phyloP scores from a whole-genome alignment of 2,797 vertebrate genomes.

The Cynodonichthys magdalenae region DNA sequence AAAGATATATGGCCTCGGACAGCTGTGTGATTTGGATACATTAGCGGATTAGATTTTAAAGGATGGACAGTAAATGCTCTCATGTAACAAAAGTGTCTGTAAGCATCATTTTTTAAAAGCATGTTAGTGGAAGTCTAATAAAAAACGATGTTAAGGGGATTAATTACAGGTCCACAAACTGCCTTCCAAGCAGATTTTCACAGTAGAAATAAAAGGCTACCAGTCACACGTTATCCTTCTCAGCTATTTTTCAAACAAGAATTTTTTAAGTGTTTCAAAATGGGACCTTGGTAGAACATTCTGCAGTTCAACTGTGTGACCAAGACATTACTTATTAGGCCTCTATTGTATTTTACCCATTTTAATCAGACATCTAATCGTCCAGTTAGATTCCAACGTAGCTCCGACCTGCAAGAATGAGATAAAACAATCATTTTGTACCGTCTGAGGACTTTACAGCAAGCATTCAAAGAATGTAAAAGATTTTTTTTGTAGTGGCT shows the following conservation, averaged over 20 bases:
- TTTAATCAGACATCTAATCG: neutral
- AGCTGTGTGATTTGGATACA: slow-evolving; percentile 77
- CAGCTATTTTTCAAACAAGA: neutral
- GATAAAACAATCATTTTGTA: neutral
- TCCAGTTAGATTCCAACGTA: neutral
- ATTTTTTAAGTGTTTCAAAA: neutral
- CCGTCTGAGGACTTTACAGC: too few species aligned
- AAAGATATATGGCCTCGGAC: slow-evolving; percentile 77
- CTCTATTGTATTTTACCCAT: too few species aligned
- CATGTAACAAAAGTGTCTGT: slow-evolving; percentile 52
- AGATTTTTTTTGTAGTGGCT: neutral
- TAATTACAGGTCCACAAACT: slow-evolving; percentile 58
- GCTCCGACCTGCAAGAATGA: neutral
- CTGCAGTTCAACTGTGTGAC: neutral
- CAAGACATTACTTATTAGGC: neutral
- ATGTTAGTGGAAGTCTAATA: slow-evolving; percentile 69
- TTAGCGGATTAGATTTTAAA: slow-evolving; percentile 81
- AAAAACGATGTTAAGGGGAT: slow-evolving; percentile 62
- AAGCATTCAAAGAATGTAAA: too few species aligned
- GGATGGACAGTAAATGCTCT: slow-evolving; percentile 69
- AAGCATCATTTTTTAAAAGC: slow-evolving; percentile 63
- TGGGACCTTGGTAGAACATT: neutral
- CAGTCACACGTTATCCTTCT: slow-evolving; percentile 20
- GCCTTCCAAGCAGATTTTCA: slow-evolving; percentile 54
- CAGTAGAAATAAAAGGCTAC: slow-evolving; percentile 34